Evolutionary conservation across 2,888 invertebrate species (phyloP), one percentile per base, ranked within the genome.

Genomic region (Acrobasis repandana): DNA sequence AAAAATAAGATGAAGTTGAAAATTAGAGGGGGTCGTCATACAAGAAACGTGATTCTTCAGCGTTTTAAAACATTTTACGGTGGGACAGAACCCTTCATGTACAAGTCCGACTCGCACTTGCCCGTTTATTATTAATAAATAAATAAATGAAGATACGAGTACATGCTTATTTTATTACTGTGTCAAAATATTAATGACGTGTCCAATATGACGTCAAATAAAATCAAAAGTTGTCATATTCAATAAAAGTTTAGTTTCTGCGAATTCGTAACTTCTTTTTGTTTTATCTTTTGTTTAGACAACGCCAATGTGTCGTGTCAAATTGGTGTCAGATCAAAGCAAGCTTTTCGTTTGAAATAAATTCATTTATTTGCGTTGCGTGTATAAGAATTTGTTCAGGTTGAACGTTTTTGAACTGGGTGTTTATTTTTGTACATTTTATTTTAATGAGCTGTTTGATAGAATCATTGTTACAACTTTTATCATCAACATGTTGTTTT

Each of bases 221-320:
- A 49, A 11, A 10, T 10, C 16, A 2, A 49, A 18, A 20, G 28
- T 28, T 50, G 28, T 50, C 48, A 49, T 18, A 49, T 18, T 49
- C 18, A 16, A 50, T 50, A 20, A 38, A 38, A 50, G 49, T 50
- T 50, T 50, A 14, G 18, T 14, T 50, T 50, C 50, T 11, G 50
- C 20, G 20, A 49, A 49, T 11, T 18, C 49, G 28, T 50, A 28
- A 28, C 14, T 33, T 33, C 14, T 49, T 11, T n/a, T n/a, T 14
- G 43, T 43, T 50, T 50, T n/a, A 50, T 50, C 28, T 50, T 50
- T 20, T 50, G 50, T 50, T 50, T 33, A 28, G 33, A 50, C 28
- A 28, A 28, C 50, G 20, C 47, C 47, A 28, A 28, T 50, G 50
- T 28, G 11, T 9, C 8, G 50, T 8, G 50, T 50, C 50, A 50